phyloP scores from a whole-genome alignment of 2,888 invertebrate genomes.

The Drosophila borborema region DNA sequence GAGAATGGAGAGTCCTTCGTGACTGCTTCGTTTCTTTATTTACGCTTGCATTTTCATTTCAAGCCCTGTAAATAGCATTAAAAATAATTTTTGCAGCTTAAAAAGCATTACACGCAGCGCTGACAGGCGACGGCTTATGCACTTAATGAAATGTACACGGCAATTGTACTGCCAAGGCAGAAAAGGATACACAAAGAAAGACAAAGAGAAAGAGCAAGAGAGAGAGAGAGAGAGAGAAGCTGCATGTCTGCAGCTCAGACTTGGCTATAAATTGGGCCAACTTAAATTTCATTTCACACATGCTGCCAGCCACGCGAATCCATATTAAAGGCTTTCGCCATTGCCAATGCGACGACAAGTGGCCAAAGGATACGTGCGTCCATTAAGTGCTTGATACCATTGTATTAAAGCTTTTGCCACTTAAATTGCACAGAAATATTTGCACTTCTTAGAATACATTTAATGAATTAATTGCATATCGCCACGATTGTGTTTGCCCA shows the following conservation, averaged over 20 bases:
- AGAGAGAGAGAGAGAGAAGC: neutral
- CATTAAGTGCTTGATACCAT: slow-evolving; percentile 23
- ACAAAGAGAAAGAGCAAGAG: neutral
- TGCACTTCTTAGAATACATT: neutral
- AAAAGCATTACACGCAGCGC: slow-evolving; percentile 60
- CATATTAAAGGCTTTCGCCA: slow-evolving; percentile 61
- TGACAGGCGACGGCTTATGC: slow-evolving; percentile 79
- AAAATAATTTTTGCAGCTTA: slow-evolving; percentile 80
- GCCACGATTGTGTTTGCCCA: neutral
- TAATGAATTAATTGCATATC: neutral
- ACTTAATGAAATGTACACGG: slow-evolving; percentile 82
- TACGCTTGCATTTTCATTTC: slow-evolving; percentile 77
- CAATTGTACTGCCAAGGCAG: slow-evolving; percentile 61
- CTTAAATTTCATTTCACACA: slow-evolving; percentile 68
- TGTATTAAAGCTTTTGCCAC: neutral
- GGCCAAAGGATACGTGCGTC: neutral
- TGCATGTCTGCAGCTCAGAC: slow-evolving; percentile 27
- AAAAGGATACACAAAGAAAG: slow-evolving; percentile 2
- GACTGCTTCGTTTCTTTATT: slow-evolving; percentile 67
- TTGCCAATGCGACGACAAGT: slow-evolving; percentile 18
- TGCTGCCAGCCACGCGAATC: slow-evolving; percentile 45
- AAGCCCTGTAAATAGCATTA: slow-evolving; percentile 74
- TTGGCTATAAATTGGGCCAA: slow-evolving; percentile 69
- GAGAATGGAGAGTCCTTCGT: slow-evolving; percentile 41
- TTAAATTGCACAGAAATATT: neutral